Evolutionary conservation across 2,888 invertebrate species (phyloP).

Genomic region (Iphiclides podalirius): DNA sequence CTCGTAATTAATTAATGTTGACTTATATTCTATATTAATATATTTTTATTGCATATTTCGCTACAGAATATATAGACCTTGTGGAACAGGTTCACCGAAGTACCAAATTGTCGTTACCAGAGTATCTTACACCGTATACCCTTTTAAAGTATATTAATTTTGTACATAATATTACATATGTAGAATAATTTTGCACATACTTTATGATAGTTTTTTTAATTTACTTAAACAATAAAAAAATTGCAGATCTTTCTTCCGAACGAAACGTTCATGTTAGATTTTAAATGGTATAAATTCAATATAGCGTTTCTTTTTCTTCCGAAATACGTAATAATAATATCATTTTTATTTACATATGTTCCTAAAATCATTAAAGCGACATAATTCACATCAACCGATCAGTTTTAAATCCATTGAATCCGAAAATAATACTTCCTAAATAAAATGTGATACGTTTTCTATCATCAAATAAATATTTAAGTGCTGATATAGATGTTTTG

Average conservation of each 20-base stretch:
- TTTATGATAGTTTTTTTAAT: conserved; percentile 15
- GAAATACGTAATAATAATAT: no score
- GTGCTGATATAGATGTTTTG: conserved; percentile 7
- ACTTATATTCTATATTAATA: no score
- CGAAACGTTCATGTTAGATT: neutral
- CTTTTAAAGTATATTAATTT: conserved; percentile 20
- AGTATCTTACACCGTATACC: conserved; percentile 15
- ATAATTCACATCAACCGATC: neutral
- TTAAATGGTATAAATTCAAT: neutral
- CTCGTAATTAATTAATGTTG: no score
- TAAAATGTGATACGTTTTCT: conserved; percentile 14
- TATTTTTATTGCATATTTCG: no score
- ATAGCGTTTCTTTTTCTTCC: no score
- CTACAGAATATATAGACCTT: no score
- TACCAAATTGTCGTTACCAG: conserved; percentile 49
- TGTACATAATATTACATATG: conserved; percentile 21
- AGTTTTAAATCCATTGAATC: neutral
- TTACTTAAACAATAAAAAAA: conserved; percentile 12
- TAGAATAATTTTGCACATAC: conserved; percentile 14
- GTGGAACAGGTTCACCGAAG: conserved; percentile 39
- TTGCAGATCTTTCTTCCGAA: conserved; percentile 6
- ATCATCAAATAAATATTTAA: neutral
- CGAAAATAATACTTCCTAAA: conserved; percentile 1
- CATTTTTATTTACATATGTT: conserved; percentile 1
- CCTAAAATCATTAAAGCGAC: conserved; percentile 2